Conservation (phyloP, 2,797 vertebrate genomes). For the Catharus ustulatus region DNA sequence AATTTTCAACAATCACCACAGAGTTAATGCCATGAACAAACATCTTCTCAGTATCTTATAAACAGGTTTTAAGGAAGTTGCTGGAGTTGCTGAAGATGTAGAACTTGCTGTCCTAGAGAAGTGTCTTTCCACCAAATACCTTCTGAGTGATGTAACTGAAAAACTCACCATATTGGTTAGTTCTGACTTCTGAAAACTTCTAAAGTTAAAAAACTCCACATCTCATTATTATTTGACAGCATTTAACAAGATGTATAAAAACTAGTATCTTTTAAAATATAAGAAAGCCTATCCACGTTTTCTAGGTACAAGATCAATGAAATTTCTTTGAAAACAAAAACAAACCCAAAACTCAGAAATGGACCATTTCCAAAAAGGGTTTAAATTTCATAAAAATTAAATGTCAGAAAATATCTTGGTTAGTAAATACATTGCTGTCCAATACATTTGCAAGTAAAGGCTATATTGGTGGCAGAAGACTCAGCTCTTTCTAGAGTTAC, state of each 20-base stretch:
- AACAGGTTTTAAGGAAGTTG: neutral
- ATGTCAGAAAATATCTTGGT: neutral
- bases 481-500: neutral
- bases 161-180: neutral
- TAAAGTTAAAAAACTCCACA: neutral
- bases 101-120: neutral
- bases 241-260: neutral
- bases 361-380: neutral
- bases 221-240: neutral
- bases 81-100: neutral
- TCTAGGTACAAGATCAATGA: neutral
- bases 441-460: neutral
- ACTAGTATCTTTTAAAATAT: neutral
- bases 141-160: neutral
- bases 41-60: neutral
- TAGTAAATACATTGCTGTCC: neutral
- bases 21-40: neutral
- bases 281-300: neutral
- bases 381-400: neutral
- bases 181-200: neutral
- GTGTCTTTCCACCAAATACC: neutral
- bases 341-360: neutral
- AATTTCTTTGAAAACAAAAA: neutral
- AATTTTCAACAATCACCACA: neutral
- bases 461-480: neutral